phyloP scores from a whole-genome alignment of 2,113 vertebrate genomes.

The Odocoileus virginianus region DNA sequence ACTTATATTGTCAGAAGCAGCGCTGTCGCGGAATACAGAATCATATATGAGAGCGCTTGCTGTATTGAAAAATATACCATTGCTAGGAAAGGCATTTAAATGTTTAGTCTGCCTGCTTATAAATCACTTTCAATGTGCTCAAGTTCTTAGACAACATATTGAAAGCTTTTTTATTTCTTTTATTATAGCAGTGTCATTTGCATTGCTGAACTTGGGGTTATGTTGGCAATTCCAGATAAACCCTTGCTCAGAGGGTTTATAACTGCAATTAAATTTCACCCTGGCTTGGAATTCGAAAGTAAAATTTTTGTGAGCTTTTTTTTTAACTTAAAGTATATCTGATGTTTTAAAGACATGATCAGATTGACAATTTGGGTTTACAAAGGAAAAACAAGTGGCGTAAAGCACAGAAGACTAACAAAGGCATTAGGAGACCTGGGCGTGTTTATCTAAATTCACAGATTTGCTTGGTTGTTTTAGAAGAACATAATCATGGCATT shows the following conservation, averaged over 20 bases:
- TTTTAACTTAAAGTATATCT: conserved; percentile 1
- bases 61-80: conserved; percentile 75
- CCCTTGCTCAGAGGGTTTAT: conserved; percentile 52
- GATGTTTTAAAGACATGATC: conserved; percentile 40
- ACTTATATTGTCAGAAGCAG: conserved; percentile 67
- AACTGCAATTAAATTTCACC: conserved; percentile 69
- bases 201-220: conserved; percentile 67
- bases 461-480: neutral
- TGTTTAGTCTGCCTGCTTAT: conserved; percentile 62
- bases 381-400: neutral
- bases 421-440: neutral
- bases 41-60: conserved; percentile 1
- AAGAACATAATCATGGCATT: neutral
- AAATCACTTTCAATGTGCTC: conserved; percentile 68
- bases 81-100: conserved; percentile 73
- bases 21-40: conserved; percentile 61
- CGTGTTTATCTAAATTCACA: neutral
- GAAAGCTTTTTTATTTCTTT: conserved; percentile 71
- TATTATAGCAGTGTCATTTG: conserved; percentile 66
- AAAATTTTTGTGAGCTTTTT: conserved; percentile 37
- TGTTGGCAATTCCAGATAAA: conserved; percentile 69
- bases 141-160: conserved; percentile 66
- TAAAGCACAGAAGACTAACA: neutral
- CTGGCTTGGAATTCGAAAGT: conserved; percentile 48
- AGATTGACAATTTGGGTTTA: conserved; percentile 4